Base-by-base conservation (phyloP, 1,140 invertebrate species). In the Cheumatopsyche charites region DNA sequence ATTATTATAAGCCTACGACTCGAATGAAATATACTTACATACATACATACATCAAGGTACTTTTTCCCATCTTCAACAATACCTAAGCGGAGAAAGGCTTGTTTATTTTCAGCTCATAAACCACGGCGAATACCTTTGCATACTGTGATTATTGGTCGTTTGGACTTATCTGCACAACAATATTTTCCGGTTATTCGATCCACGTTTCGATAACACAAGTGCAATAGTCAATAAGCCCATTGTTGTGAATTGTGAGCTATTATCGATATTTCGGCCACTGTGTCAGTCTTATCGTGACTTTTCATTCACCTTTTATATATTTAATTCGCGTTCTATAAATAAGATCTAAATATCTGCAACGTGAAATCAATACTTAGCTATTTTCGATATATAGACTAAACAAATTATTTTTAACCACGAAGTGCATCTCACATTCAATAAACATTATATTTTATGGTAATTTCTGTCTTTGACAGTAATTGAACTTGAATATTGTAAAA, bases 131-230 rank as follows among this genome's bases (percentile, higher is more conserved):
- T 61, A 15, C 26, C 41, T 42, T 47, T 47, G 19, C 42, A 21
- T 47, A 66, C 63, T 66, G 43, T 66, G 36, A 66, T 66, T 66
- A 66, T 47, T 66, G 43, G 63, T 66, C 43, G 63, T 66, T 66
- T 12, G 19, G 12, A n/a, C n/a, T 66, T 66, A 66, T 66, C 63
- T 25, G 17, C 23, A 17, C 58, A 62, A n/a, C 49, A 55, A 13
- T 58, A 55, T 55, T 55, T 23, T 23, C 49, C 9, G 11, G 11
- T 58, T 58, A 58, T 58, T 12, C 19, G 55, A 58, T 58, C 23
- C 55, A 58, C 55, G 55, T 58, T 58, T 19, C 19, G 55, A 58
- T 58, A 58, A 13, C 7, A 9, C 7, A 58, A 23, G 12, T 23
- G 23, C 55, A 58, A 58, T 19, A 58, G 19, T 58, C 55, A 58